Conservation (phyloP, 2,888 invertebrate species). For the Andrena bicolor region DNA sequence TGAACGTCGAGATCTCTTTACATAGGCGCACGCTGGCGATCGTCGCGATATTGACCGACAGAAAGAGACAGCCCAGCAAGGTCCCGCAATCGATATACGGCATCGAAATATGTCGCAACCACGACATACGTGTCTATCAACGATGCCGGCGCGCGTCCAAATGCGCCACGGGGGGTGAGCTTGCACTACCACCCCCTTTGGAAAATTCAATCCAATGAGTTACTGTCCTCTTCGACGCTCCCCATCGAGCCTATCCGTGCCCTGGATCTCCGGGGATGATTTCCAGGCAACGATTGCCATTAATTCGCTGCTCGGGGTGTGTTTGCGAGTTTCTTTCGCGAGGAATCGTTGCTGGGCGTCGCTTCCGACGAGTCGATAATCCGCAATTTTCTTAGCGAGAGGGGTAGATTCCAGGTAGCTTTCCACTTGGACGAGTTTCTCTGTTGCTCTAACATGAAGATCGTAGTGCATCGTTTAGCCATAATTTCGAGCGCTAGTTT, state of each 20-base stretch:
- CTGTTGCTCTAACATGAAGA: neutral
- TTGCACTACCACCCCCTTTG: constrained; percentile 21
- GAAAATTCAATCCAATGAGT: constrained; percentile 52
- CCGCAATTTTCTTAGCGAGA: neutral
- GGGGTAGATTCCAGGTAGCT: neutral
- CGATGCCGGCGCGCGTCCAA: neutral
- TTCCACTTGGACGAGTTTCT: constrained; percentile 1
- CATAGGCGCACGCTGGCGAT: constrained; percentile 31
- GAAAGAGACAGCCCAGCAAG: constrained; percentile 64
- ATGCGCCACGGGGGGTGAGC: constrained; percentile 11
- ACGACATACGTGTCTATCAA: constrained; percentile 43
- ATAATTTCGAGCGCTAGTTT: constrained; percentile 23
- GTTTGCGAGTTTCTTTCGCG: neutral
- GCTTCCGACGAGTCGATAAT: neutral
- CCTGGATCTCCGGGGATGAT: constrained; percentile 53
- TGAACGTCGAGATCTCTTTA: constrained; percentile 39
- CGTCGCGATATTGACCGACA: constrained; percentile 63
- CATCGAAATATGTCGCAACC: constrained; percentile 58
- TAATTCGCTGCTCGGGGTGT: neutral
- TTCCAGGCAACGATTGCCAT: constrained; percentile 22
- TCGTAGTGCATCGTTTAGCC: neutral
- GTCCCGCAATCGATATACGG: constrained; percentile 73
- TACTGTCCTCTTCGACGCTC: constrained; percentile 25
- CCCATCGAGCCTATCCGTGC: constrained; percentile 42
- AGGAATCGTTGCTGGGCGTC: neutral